Conservation (phyloP, 2,888 invertebrate species). For the Craniophora ligustri region DNA sequence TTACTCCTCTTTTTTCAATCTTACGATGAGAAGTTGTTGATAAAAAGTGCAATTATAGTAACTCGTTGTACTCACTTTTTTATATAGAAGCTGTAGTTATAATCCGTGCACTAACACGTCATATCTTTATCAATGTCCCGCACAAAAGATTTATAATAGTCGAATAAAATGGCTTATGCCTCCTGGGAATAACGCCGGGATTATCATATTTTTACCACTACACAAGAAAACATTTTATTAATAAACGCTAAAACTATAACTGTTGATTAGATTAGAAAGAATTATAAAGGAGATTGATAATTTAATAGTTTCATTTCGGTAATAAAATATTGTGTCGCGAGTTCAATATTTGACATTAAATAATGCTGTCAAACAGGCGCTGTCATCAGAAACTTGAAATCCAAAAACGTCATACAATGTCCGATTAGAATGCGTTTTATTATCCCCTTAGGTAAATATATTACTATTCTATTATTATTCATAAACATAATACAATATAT, state of each 20-base stretch:
- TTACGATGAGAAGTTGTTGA: neutral
- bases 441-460: neutral
- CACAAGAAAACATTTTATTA: constrained; percentile 11
- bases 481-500: too few relatives aligned
- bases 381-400: too few relatives aligned
- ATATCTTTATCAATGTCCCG: constrained; percentile 59
- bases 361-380: too few relatives aligned
- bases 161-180: constrained; percentile 63
- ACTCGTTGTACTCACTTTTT: constrained; percentile 42
- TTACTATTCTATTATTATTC: too few relatives aligned
- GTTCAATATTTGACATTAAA: constrained; percentile 42
- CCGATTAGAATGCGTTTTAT: constrained; percentile 19
- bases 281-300: constrained; percentile 14
- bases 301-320: constrained; percentile 20
- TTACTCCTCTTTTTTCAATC: neutral
- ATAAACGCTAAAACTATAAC: constrained; percentile 10
- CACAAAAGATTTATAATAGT: constrained; percentile 53
- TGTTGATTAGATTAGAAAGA: neutral
- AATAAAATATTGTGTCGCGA: constrained; percentile 27
- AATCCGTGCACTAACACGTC: constrained; percentile 62
- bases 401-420: constrained; percentile 34
- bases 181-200: constrained; percentile 40
- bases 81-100: constrained; percentile 39
- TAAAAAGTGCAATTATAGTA: constrained; percentile 1
- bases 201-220: constrained; percentile 6